Base-by-base conservation (phyloP, 2,888 invertebrate species). In the Hesperia comma region DNA sequence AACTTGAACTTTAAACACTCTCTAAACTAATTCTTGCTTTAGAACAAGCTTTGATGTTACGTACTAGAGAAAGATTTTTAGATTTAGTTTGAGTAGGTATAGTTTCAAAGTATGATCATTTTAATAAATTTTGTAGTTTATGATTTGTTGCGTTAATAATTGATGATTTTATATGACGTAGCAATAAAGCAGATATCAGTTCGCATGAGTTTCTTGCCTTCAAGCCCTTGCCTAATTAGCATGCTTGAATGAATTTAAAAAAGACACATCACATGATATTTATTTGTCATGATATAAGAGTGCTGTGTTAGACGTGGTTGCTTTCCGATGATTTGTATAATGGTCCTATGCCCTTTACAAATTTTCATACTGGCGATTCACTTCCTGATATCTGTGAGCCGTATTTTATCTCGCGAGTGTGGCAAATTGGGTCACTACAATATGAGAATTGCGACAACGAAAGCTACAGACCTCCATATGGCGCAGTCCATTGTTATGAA, bases 381-480 rank as follows among this genome's bases (percentile, higher is more conserved):
- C 81, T 84, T 88, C 82, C 86, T 83, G 80, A 77, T 79, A 75
- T 81, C 81, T 81, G 79, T 81, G 80, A 83, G 79, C 76, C 78
- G 77, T 82, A 85, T 86, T 86, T 74, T 74, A 71, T 71, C 74
- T 75, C 73, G 70, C 71, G 78, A 80, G 81, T 81, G 79, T 82
- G 79, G 78, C 79, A 77, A 90, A 87, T 86, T 82, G 79, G 88
- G 87, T 85, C 86, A 85, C 76, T 76, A 76, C 77, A 77, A 66
- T 60, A 66, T 60, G 64, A 66, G 43, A 66, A 58, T 51, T 43
- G 75, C 43, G 75, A 77, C 80, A 70, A 82, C 81, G 58, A 74
- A 78, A 76, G 78, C 78, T 82, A 49, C 33, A 71, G 70, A 78
- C 69, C 69, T 70, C 32, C 55, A 51, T 56, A 60, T 61, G 66